Evolutionary conservation across 2,797 vertebrate species (phyloP).

Genomic region (Fistularia commersonii): DNA sequence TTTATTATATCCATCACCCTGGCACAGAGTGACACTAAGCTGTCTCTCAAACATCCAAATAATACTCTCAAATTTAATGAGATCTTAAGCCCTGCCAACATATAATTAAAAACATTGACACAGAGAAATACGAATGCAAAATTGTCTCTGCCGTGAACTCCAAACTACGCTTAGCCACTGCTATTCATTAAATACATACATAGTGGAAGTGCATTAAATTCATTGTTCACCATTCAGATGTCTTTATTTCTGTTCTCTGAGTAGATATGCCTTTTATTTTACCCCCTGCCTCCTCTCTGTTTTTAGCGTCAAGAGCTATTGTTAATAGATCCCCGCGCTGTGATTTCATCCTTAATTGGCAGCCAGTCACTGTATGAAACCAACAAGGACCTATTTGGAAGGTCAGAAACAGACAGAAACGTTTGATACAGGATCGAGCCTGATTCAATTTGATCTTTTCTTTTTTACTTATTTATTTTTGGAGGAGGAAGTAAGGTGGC

Average conservation of each 20-base stretch:
- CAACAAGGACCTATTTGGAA: constrained; percentile 18
- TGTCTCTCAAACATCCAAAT: constrained; percentile 79
- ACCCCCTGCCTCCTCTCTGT: constrained; percentile 7
- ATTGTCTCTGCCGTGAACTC: not conserved
- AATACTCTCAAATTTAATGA: constrained; percentile 78
- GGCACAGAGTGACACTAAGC: constrained; percentile 75
- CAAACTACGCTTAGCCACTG: constrained; percentile 20
- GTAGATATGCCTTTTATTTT: constrained; percentile 27
- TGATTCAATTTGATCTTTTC: not conserved
- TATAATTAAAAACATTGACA: constrained; percentile 80
- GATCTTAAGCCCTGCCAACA: constrained; percentile 79
- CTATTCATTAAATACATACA: constrained; percentile 39
- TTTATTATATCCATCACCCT: constrained; percentile 75
- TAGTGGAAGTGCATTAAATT: constrained; percentile 16
- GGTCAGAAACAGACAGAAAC: constrained; percentile 20
- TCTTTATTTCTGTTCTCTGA: constrained; percentile 33
- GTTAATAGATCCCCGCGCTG: constrained; percentile 28
- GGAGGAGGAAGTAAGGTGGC: not conserved
- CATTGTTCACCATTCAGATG: constrained; percentile 28
- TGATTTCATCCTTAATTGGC: constrained; percentile 37
- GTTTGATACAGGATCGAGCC: constrained; percentile 8
- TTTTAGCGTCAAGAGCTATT: constrained; percentile 30
- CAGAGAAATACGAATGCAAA: constrained; percentile 65
- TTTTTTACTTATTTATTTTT: constrained; percentile 3
- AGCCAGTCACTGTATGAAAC: constrained; percentile 24